Conservation (phyloP, 2,113 vertebrate species). For the Macaca nemestrina region DNA sequence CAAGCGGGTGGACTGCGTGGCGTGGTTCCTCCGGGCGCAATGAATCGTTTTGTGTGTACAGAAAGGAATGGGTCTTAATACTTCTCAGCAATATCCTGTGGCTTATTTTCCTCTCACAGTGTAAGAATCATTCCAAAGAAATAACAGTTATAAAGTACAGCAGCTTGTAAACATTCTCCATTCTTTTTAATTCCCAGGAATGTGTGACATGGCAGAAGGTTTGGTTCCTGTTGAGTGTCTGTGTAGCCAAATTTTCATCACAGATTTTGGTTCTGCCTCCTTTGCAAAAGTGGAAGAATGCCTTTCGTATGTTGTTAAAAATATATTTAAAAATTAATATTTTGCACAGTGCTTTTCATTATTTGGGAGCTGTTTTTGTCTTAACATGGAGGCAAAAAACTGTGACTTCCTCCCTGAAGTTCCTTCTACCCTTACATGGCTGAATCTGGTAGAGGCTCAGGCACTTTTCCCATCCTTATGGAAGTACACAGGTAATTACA, state of each 20-base stretch:
- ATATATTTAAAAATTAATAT: background rate
- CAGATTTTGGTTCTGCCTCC: background rate
- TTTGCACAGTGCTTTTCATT: background rate
- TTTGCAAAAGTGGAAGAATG: background rate
- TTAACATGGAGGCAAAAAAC: background rate
- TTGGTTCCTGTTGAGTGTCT: background rate
- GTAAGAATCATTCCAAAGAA: background rate
- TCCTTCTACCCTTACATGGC: background rate
- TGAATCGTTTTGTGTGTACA: background rate
- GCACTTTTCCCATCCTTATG: no score
- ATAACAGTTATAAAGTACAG: background rate
- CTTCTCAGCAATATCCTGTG: background rate
- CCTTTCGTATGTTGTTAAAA: background rate
- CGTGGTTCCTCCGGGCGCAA: background rate
- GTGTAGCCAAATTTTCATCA: background rate
- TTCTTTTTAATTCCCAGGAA: background rate
- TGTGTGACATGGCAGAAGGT: background rate
- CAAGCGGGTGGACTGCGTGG: background rate
- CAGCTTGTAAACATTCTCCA: background rate
- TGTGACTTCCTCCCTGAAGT: background rate
- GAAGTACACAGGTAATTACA: background rate
- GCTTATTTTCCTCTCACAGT: background rate
- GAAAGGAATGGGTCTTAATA: background rate
- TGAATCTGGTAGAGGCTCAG: no score
- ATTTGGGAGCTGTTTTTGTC: background rate